Evolutionary conservation across 2,797 vertebrate species (phyloP), one percentile per base, ranked within the genome.

Genomic region (Spinus pinus): DNA sequence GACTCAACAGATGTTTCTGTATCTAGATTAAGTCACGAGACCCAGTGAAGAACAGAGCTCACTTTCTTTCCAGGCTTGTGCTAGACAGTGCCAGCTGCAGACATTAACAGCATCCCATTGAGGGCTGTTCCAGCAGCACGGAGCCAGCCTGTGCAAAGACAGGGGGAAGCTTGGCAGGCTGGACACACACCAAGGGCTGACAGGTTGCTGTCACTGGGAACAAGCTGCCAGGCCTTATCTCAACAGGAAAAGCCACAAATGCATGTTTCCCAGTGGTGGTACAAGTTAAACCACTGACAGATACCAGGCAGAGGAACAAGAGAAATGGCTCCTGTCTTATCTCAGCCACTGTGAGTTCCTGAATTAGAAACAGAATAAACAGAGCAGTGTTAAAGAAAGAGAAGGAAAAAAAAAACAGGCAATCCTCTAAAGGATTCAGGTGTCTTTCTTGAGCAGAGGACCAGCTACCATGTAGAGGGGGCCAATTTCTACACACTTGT

Each of bases 201-300:
- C 80, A 91, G 61, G 77, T 46, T 58, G 66, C 69, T 94, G 87
- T 93, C 83, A 88, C 47, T 51, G 18, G 62, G 49, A 92, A 3
- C 22, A 46, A 87, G 89, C 92, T 92, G 89, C 58, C 87, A 95
- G 74, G 58, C 54, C 37, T 91, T 94, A 94, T 87, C 91, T 88
- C 71, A 50, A 73, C 54, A 78, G 60, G 49, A 90, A 89, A 75
- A 74, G 66, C 84, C 35, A 86, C 72, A 81, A 81, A 82, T 25
- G 30, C 33, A 17, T 30, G 30, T 83, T 65, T 58, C 30, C 75
- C 80, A 46, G 64, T 50, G 53, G 37, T 53, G 51, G 28, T 49
- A 72, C 39, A 72, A 91, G 58, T 74, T 58, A 84, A 91, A 66
- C 54, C 49, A 64, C 77, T 85, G 84, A 86, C 64, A 92, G 49